These are phyloP conservation scores for Etheostoma perlongum DNA, from an alignment of 2,797 vertebrate species.

Conservation along the genomic window DNA sequence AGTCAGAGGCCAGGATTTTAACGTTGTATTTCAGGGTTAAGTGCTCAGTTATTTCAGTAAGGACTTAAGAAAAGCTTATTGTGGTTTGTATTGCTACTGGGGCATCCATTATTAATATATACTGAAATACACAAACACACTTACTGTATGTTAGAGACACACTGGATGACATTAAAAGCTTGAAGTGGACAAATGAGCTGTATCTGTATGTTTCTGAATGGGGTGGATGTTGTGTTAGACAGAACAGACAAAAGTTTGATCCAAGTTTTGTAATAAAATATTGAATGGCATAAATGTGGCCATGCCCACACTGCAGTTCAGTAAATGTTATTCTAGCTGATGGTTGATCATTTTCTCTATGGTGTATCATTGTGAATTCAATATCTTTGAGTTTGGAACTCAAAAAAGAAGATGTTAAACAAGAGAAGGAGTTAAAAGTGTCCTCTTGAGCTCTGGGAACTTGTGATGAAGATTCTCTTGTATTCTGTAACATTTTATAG, in stretches of 20 bases:
- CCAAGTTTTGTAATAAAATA: not conserved
- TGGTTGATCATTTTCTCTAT: not conserved
- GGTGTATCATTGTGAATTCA: not conserved
- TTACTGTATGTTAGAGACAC: not conserved
- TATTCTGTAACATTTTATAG: no score
- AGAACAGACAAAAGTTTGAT: not conserved
- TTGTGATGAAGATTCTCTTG: no score
- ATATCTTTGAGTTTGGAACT: not conserved
- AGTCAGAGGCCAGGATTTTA: slow-evolving; percentile 9
- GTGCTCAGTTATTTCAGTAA: slow-evolving; percentile 22
- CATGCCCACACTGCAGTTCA: not conserved
- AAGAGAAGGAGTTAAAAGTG: no score
- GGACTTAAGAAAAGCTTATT: slow-evolving; percentile 19
- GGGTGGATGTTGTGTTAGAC: not conserved
- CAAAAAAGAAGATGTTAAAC: no score
- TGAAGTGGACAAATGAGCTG: not conserved
- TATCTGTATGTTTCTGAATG: not conserved
- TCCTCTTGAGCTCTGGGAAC: no score
- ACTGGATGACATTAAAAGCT: not conserved
- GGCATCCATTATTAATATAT: slow-evolving; percentile 9
- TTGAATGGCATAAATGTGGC: not conserved
- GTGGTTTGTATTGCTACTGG: slow-evolving; percentile 7
- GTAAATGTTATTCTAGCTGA: no score
- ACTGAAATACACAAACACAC: not conserved
- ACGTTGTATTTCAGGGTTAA: slow-evolving; percentile 28